Percentiles rank a stretch among this genome's conserved stretches.
Evolutionary conservation across 2,888 invertebrate genomes (phyloP).

Genomic region (Cephus rjabovi): DNA sequence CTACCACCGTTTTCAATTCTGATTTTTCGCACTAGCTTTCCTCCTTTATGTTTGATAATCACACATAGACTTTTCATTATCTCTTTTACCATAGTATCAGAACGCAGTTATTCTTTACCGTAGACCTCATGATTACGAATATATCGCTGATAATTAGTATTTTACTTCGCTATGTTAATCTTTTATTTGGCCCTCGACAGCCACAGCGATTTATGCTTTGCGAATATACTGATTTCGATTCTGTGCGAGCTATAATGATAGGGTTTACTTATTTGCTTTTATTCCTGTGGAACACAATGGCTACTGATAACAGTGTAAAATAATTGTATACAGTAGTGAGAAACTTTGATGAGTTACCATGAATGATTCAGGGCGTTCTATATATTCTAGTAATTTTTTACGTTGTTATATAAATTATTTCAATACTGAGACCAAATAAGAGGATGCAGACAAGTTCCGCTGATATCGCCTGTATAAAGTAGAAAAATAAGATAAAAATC

Average conservation of each 20-base stretch:
- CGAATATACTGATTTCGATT: background rate
- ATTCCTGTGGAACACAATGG: background rate
- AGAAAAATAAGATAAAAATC: background rate
- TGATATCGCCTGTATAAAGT: background rate
- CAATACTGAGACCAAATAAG: background rate
- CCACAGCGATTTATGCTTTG: background rate
- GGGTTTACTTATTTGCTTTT: background rate
- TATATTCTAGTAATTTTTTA: background rate
- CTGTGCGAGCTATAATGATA: background rate
- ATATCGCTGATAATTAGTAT: background rate
- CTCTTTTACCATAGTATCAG: background rate
- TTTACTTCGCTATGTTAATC: background rate
- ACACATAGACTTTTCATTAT: background rate
- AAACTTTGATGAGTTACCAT: background rate
- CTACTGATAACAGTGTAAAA: background rate
- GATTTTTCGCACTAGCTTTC: constrained; percentile 26
- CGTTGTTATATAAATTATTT: background rate
- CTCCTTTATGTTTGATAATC: background rate
- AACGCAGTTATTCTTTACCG: background rate
- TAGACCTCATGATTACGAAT: background rate
- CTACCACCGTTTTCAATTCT: constrained; percentile 30
- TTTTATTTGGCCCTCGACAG: background rate
- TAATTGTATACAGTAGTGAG: background rate
- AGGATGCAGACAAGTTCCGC: background rate
- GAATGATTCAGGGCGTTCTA: background rate